Evolutionary conservation across 2,888 invertebrate species (phyloP).

Genomic region (Cartodere bifasciata): DNA sequence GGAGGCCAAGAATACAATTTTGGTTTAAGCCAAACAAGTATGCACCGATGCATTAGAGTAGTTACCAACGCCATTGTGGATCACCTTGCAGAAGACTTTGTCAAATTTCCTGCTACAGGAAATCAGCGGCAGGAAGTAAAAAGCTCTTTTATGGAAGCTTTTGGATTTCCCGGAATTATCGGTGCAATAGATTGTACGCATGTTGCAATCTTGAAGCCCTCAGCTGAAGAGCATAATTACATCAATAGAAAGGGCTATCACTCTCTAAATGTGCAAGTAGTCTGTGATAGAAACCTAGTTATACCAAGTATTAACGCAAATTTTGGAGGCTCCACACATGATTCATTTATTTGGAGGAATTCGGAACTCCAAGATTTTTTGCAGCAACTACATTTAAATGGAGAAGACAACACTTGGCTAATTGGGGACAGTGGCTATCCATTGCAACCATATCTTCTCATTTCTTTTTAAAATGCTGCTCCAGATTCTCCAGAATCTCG

Average conservation of each 20-base stretch:
- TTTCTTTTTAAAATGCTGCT: slow-evolving; percentile 8
- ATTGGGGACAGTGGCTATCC: slow-evolving; percentile 12
- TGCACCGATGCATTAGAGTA: slow-evolving; percentile 8
- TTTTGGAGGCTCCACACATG: slow-evolving; percentile 7
- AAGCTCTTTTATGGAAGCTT: too few relatives aligned
- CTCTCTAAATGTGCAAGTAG: slow-evolving; percentile 8
- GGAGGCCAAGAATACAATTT: slow-evolving; percentile 7
- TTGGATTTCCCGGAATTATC: slow-evolving; percentile 5
- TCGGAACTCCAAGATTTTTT: not conserved
- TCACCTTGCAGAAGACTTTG: slow-evolving; percentile 3
- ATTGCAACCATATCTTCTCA: slow-evolving; percentile 10
- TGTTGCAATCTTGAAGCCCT: slow-evolving; percentile 4
- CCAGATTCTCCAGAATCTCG: slow-evolving; percentile 8
- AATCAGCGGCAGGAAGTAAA: too few relatives aligned
- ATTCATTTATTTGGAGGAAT: slow-evolving; percentile 5
- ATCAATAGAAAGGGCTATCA: slow-evolving; percentile 9
- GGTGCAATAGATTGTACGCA: too few relatives aligned
- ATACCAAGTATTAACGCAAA: slow-evolving; percentile 5
- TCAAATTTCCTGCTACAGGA: slow-evolving; percentile 3
- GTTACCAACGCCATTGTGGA: slow-evolving; percentile 3
- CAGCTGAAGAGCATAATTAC: slow-evolving; percentile 4
- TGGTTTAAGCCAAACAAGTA: slow-evolving; percentile 8
- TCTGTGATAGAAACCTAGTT: slow-evolving; percentile 7
- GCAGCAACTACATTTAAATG: slow-evolving; percentile 2
- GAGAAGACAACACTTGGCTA: slow-evolving; percentile 5